Conservation (phyloP, 2,888 invertebrate species). For the Catocala sponsa region DNA sequence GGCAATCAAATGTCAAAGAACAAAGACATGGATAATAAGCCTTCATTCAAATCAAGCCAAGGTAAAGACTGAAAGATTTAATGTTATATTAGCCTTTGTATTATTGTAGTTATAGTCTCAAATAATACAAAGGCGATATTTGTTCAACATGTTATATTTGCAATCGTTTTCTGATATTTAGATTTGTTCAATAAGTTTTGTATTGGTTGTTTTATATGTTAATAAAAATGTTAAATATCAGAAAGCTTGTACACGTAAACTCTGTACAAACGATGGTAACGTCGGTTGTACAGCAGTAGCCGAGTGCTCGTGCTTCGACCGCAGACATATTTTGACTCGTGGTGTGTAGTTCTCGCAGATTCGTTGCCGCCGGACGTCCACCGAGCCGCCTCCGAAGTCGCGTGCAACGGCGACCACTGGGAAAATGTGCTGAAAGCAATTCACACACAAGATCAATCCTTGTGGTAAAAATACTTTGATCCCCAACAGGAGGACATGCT, state of each 20-base stretch:
- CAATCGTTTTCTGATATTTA: constrained; percentile 51
- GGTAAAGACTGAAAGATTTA: constrained; percentile 58
- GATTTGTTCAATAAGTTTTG: not conserved
- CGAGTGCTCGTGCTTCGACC: constrained; percentile 24
- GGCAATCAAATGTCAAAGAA: constrained; percentile 49
- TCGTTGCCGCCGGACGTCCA: constrained; percentile 77
- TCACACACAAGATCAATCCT: constrained; percentile 85
- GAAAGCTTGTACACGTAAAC: constrained; percentile 17
- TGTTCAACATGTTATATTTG: constrained; percentile 19
- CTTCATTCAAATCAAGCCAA: constrained; percentile 74
- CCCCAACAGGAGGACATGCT: constrained; percentile 79
- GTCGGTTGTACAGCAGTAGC: constrained; percentile 20
- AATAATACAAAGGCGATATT: constrained; percentile 41
- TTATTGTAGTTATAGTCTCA: constrained; percentile 29
- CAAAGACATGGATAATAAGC: constrained; percentile 80
- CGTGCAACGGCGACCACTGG: constrained; percentile 90
- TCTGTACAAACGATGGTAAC: constrained; percentile 17
- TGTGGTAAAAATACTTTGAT: constrained; percentile 85
- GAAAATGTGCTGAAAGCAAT: constrained; percentile 90
- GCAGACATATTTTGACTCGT: constrained; percentile 82
- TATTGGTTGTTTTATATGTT: not conserved
- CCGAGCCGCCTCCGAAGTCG: constrained; percentile 89
- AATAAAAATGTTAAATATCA: constrained; percentile 23
- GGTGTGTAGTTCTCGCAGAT: constrained; percentile 88
- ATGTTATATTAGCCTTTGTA: constrained; percentile 32